Evolutionary conservation across 2,113 vertebrate species (phyloP).

Genomic region (Pelecanus crispus): DNA sequence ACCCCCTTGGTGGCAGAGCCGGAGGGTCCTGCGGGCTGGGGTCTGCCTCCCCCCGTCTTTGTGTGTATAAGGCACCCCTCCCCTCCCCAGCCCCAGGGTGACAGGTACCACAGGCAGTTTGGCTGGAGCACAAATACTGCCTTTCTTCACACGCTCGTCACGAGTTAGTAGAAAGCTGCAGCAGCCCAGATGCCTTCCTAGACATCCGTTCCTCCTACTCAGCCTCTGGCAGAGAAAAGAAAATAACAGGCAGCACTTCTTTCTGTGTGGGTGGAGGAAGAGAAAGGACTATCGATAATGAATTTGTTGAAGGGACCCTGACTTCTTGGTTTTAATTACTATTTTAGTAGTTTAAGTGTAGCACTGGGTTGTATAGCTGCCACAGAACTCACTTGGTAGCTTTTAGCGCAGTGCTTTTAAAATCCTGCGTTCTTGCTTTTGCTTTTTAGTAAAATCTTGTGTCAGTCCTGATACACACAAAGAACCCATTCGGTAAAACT

Average conservation of each 20-base stretch:
- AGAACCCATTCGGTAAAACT: not conserved
- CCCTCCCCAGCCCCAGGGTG: not conserved
- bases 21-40: not conserved
- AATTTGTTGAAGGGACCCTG: not conserved
- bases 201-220: slow-evolving; percentile 35
- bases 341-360: not conserved
- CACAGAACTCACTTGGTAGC: not conserved
- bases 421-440: not conserved
- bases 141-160: not conserved
- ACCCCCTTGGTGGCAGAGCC: not conserved
- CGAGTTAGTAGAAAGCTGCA: slow-evolving; percentile 9
- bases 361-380: not conserved
- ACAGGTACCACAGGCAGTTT: not conserved
- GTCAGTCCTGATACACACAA: not conserved
- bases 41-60: rapidly evolving
- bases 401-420: not conserved
- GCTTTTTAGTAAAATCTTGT: not conserved
- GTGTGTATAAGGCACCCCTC: rapidly evolving
- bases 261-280: not conserved
- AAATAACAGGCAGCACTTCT: not conserved
- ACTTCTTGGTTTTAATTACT: not conserved
- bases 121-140: not conserved
- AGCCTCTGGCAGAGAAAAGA: not conserved
- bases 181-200: slow-evolving; percentile 31
- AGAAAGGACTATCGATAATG: not conserved